phyloP scores from a whole-genome alignment of 1,140 invertebrate genomes.

The Anastrepha ludens region DNA sequence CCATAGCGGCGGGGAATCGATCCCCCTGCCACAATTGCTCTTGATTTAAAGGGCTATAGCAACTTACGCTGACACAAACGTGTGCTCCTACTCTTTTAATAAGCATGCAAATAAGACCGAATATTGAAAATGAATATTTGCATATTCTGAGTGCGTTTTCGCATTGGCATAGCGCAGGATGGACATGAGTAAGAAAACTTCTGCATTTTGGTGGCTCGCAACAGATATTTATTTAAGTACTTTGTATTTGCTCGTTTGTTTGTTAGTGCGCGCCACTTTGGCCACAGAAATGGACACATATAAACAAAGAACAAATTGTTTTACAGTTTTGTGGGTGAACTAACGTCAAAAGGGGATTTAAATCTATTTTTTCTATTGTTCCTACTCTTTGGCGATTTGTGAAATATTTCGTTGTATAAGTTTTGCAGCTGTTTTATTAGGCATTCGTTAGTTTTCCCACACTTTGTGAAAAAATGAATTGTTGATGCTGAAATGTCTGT shows the following conservation, averaged over 20 bases:
- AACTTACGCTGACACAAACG: no score
- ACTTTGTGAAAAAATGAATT: neutral
- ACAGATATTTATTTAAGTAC: neutral
- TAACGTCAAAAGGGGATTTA: neutral
- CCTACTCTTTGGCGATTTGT: neutral
- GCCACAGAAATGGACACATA: neutral
- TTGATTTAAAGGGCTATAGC: no score
- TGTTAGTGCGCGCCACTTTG: neutral
- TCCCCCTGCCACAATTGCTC: no score
- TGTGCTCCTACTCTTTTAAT: no score
- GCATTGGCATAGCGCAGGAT: neutral
- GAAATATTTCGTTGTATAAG: conserved; percentile 1
- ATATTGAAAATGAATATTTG: neutral
- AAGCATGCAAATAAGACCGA: neutral
- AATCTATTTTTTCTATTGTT: conserved; percentile 10
- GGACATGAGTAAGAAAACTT: neutral
- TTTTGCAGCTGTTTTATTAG: conserved; percentile 20
- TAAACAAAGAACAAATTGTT: neutral
- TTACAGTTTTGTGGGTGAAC: neutral
- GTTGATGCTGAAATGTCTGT: neutral
- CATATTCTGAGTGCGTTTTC: neutral
- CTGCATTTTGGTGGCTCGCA: neutral
- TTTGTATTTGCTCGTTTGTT: neutral
- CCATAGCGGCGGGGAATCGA: no score
- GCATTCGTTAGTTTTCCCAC: conserved; percentile 20